These are phyloP conservation scores for Rhagologus leucostigma DNA, from an alignment of 2,113 vertebrate genomes.

Conservation along the genomic window DNA sequence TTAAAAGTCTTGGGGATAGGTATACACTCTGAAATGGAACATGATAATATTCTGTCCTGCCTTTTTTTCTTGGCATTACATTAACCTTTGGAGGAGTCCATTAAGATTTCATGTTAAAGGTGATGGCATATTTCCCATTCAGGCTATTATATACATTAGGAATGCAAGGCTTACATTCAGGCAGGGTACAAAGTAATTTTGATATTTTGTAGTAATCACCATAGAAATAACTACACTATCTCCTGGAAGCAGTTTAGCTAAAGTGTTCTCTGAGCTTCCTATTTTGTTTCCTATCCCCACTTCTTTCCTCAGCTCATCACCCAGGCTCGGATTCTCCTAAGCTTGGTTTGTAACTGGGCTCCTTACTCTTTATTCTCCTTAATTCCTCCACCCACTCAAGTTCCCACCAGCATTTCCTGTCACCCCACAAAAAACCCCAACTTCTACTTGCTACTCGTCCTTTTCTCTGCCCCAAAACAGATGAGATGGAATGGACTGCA, in stretches of 20 bases:
- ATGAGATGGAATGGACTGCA: not conserved
- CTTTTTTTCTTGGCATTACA: not conserved
- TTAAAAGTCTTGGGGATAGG: not conserved
- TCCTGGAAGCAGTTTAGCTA: not conserved
- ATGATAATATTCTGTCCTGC: not conserved
- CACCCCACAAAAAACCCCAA: accelerated
- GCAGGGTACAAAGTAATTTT: not conserved
- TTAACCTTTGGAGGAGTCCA: not conserved
- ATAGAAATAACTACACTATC: not conserved
- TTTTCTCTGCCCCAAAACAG: not conserved
- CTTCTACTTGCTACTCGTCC: not conserved
- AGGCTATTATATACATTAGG: not conserved
- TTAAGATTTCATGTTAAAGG: not conserved
- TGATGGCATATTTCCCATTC: not conserved
- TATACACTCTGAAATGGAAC: not conserved
- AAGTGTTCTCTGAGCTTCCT: not conserved
- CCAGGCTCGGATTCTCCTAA: not conserved
- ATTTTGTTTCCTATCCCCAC: not conserved
- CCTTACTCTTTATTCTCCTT: not conserved
- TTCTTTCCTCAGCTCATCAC: not conserved
- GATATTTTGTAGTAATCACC: not conserved
- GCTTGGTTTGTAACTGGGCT: not conserved
- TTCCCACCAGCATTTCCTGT: not conserved
- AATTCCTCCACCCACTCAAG: not conserved
- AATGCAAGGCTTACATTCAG: not conserved